Conservation (phyloP, 2,113 vertebrate species). For the Phocoena sinus region DNA sequence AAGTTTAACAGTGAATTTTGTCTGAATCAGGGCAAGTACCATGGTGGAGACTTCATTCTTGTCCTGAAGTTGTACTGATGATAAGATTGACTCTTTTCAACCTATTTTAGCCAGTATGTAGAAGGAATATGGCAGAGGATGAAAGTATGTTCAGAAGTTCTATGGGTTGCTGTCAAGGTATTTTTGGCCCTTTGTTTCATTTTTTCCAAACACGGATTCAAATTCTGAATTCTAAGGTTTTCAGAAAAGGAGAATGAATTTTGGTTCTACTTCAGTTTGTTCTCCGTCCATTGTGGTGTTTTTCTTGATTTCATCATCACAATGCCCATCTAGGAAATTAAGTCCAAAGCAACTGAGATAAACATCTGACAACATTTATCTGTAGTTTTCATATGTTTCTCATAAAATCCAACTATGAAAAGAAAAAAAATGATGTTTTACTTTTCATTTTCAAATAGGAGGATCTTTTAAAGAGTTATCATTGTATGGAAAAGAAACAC, state of each 20-base stretch:
- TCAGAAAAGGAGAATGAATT: neutral
- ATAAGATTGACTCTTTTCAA: neutral
- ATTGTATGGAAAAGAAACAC: neutral
- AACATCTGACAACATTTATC: neutral
- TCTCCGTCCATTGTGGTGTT: neutral
- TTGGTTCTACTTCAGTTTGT: neutral
- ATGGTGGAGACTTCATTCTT: neutral
- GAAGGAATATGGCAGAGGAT: neutral
- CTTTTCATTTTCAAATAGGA: neutral
- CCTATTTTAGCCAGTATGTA: neutral
- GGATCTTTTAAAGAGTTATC: neutral
- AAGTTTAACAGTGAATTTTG: neutral
- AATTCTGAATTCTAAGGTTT: neutral
- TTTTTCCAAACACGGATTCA: neutral
- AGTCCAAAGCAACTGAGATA: neutral
- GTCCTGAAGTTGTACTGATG: neutral
- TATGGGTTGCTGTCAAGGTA: no score
- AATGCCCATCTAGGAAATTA: neutral
- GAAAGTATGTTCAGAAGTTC: neutral
- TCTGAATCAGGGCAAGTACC: neutral
- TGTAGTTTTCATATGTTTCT: neutral
- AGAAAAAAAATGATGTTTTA: neutral
- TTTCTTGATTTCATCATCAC: neutral
- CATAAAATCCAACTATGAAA: neutral
- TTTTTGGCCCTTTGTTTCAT: neutral